These are phyloP conservation scores for Malurus elegans DNA, from an alignment of 2,113 vertebrate species.

Conservation along the genomic window DNA sequence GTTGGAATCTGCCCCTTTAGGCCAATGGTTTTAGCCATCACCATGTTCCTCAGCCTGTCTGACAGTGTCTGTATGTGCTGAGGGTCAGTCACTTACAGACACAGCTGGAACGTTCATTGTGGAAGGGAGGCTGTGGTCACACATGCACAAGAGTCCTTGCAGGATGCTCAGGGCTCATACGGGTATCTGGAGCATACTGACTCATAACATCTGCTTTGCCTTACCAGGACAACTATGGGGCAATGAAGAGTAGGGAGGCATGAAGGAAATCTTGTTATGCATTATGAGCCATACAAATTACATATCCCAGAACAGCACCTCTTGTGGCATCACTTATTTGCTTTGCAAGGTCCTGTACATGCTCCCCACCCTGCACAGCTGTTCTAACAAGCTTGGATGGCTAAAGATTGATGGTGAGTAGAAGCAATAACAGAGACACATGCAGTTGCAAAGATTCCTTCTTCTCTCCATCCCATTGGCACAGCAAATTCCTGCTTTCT, in stretches of 20 bases:
- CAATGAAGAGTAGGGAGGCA: neutral
- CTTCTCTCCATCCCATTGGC: neutral
- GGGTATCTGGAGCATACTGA: neutral
- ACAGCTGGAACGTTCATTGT: neutral
- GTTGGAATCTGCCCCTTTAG: neutral
- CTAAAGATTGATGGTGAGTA: neutral
- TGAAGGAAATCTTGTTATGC: neutral
- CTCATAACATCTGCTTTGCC: neutral
- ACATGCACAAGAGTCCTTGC: neutral
- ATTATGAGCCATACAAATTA: neutral
- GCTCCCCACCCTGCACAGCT: neutral
- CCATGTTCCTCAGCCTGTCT: neutral
- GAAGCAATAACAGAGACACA: neutral
- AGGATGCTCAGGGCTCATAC: neutral
- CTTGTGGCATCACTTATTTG: neutral
- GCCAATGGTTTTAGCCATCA: neutral
- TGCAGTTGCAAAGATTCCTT: neutral
- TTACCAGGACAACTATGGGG: neutral
- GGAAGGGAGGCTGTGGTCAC: neutral
- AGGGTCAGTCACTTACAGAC: neutral
- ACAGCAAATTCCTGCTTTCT: neutral
- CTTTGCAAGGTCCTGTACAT: neutral
- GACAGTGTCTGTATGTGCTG: neutral
- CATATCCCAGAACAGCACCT: neutral
- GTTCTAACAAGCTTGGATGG: neutral